These are phyloP conservation scores for Lordiphosa collinella DNA, from an alignment of 1,140 invertebrate genomes.

Conservation along the genomic window DNA sequence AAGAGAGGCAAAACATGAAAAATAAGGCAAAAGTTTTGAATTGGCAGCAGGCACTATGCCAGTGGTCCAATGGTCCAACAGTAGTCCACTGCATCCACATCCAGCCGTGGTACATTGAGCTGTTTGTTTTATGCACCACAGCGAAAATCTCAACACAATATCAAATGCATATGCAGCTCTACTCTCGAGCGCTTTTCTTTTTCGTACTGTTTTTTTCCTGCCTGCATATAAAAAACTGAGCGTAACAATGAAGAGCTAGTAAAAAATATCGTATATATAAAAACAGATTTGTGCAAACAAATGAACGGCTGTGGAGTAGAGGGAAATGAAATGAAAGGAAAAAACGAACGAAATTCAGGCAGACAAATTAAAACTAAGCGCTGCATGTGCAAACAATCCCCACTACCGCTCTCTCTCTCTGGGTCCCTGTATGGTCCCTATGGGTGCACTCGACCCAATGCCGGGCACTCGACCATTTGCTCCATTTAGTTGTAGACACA, in stretches of 20 bases:
- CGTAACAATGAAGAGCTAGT: conserved; percentile 46
- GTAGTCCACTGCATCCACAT: no score
- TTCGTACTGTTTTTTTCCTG: conserved; percentile 16
- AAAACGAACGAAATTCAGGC: conserved; percentile 46
- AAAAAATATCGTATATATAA: conserved; percentile 31
- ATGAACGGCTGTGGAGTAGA: conserved; percentile 21
- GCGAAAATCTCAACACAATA: conserved; percentile 69
- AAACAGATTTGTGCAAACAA: conserved; percentile 64
- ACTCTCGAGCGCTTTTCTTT: neutral
- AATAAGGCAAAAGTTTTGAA: conserved; percentile 22
- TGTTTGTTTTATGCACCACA: conserved; percentile 53
- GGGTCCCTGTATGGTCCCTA: neutral
- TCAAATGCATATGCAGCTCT: conserved; percentile 45
- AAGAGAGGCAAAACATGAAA: neutral
- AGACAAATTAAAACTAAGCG: conserved; percentile 76
- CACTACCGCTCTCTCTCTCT: neutral
- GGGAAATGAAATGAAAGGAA: neutral
- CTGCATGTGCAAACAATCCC: conserved; percentile 61
- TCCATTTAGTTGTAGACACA: conserved; percentile 57
- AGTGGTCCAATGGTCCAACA: no score
- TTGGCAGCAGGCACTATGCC: conserved; percentile 28
- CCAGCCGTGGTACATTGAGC: conserved; percentile 34
- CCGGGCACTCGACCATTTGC: conserved; percentile 72
- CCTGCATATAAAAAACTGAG: conserved; percentile 20
- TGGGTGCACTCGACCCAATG: conserved; percentile 61